Evolutionary conservation across 2,888 invertebrate genomes (phyloP).

Genomic region (Notodonta dromedarius): DNA sequence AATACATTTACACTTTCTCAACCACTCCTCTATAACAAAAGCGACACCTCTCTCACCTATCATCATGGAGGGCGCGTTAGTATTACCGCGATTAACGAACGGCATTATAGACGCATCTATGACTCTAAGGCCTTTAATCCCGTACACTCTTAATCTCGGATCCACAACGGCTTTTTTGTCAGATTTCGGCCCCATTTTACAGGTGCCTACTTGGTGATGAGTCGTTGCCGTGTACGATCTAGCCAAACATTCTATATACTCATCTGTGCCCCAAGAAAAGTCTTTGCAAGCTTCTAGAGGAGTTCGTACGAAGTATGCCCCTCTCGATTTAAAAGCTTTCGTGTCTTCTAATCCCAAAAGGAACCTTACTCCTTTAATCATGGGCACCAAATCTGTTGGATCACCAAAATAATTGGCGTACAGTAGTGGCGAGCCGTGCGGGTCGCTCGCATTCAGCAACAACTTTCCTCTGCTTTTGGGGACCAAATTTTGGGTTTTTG

Average conservation of each 20-base stretch:
- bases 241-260: slow-evolving; percentile 86
- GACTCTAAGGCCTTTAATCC: slow-evolving; percentile 84
- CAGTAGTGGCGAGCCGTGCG: slow-evolving; percentile 87
- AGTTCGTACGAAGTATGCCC: slow-evolving; percentile 79
- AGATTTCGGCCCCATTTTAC: slow-evolving; percentile 80
- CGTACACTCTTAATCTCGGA: slow-evolving; percentile 86
- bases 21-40: slow-evolving; percentile 58
- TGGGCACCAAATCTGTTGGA: slow-evolving; percentile 82
- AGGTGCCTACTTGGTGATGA: slow-evolving; percentile 72
- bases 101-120: slow-evolving; percentile 94
- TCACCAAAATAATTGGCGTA: slow-evolving; percentile 86
- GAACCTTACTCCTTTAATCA: slow-evolving; percentile 85
- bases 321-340: slow-evolving; percentile 79
- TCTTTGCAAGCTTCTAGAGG: slow-evolving; percentile 84
- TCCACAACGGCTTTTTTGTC: slow-evolving; percentile 87
- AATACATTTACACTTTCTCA: not conserved
- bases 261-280: slow-evolving; percentile 84
- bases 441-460: slow-evolving; percentile 86
- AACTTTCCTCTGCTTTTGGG: slow-evolving; percentile 86
- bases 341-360: slow-evolving; percentile 83
- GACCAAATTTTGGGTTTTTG: slow-evolving; percentile 82
- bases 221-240: slow-evolving; percentile 82
- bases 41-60: slow-evolving; percentile 85
- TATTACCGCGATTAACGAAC: slow-evolving; percentile 89
- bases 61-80: slow-evolving; percentile 92